Evolutionary conservation across 2,113 vertebrate genomes (phyloP).

Genomic region (Marcusenius ussheri): DNA sequence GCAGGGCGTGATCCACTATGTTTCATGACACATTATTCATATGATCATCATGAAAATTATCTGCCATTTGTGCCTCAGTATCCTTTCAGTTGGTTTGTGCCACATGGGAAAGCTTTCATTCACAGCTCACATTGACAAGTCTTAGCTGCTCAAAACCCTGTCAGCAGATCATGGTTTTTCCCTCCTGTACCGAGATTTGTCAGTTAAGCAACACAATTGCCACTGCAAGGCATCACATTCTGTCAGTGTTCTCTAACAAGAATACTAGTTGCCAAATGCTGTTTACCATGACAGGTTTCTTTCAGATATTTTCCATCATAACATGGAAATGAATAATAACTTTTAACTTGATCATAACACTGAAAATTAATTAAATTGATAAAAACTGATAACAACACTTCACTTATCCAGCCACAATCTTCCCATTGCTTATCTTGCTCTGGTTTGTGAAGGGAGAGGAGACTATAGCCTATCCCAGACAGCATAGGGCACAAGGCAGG

Average conservation of each 20-base stretch:
- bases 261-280: neutral
- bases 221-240: neutral
- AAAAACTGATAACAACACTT: neutral
- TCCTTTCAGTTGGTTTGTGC: neutral
- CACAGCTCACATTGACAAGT: neutral
- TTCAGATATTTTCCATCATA: neutral
- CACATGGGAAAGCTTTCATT: neutral
- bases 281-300: neutral
- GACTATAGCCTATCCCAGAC: neutral
- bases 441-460: neutral
- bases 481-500: neutral
- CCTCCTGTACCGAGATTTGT: neutral
- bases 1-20: too few species aligned
- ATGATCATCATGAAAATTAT: neutral
- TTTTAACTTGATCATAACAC: neutral
- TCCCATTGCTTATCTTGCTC: neutral
- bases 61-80: neutral
- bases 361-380: neutral
- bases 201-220: neutral
- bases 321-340: neutral
- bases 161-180: neutral
- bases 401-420: neutral
- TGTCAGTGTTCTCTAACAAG: neutral
- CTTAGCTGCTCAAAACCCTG: neutral
- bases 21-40: too few species aligned